Evolutionary conservation across 1,140 invertebrate genomes (phyloP), one percentile per base, ranked within the genome.

Genomic region (Diprion similis): DNA sequence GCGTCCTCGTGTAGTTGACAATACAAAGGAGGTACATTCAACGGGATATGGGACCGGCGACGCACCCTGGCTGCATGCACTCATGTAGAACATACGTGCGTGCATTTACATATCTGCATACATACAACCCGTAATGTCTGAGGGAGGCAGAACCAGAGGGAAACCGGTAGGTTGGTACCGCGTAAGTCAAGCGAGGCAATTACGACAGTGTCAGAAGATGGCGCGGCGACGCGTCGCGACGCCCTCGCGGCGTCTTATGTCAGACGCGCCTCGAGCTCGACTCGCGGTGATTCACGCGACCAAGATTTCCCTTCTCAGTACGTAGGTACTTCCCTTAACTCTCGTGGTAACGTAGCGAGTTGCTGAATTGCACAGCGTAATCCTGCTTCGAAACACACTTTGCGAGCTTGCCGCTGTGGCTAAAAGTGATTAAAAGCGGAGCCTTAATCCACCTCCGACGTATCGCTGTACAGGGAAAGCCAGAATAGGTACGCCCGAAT

Each of bases 161-260:
- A 59, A 59, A 37, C 24, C 24, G 24, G 51, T 17, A 59, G n/a
- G n/a, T 17, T 17, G 51, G 11, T 59, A 17, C 51, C n/a, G n/a
- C 51, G n/a, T 59, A 59, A 59, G 11, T 59, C 51, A 59, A 59
- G 51, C n/a, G 51, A 59, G n/a, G 51, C 51, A 59, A 59, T 59
- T 59, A 59, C 51, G 51, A 17, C n/a, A 59, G 51, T 59, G 51
- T 59, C 51, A 17, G 11, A 59, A 59, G 51, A 59, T 59, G 51
- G 51, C 51, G 51, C 11, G 24, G 24, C 24, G 24, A 13, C 51
- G 51, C 51, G 51, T 6, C 51, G 51, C 11, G 51, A 59, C 51
- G 51, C 51, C 51, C 51, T 59, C 51, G n/a, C n/a, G 51, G 11
- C n/a, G 51, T 59, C 51, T 59, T 37, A 37, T 37, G 24, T 37